phyloP scores from a whole-genome alignment of 2,888 invertebrate species.

The Netelia virgata region DNA sequence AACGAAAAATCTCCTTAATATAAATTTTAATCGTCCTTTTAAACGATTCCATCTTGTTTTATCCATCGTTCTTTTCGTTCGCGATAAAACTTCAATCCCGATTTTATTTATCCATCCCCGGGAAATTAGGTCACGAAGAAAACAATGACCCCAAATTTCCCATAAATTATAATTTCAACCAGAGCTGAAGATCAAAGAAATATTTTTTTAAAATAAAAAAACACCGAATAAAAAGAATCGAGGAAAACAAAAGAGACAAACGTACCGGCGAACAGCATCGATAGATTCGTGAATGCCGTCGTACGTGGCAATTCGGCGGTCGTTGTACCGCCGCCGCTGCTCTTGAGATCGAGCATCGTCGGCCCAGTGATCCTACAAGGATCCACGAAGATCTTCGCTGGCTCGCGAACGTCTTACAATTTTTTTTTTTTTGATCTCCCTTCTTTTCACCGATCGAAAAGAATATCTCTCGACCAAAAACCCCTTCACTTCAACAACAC shows the following conservation, averaged over 20 bases:
- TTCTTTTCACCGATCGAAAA: constrained; percentile 5
- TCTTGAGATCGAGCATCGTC: constrained; percentile 97
- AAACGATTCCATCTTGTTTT: neutral
- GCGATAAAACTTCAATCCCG: neutral
- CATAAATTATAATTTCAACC: neutral
- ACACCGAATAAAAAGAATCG: neutral
- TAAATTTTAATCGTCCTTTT: neutral
- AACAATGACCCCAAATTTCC: neutral
- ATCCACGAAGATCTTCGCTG: constrained; percentile 42
- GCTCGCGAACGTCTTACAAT: constrained; percentile 11
- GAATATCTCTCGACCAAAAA: constrained; percentile 11
- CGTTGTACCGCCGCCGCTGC: constrained; percentile 95
- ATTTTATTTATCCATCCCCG: neutral
- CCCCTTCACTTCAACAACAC: constrained; percentile 46
- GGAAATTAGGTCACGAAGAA: neutral
- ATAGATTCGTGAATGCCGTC: constrained; percentile 97
- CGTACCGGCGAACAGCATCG: constrained; percentile 97
- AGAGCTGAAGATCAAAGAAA: neutral
- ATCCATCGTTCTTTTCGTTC: neutral
- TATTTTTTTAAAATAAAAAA: neutral
- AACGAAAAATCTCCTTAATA: neutral
- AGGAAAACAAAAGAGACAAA: constrained; percentile 76
- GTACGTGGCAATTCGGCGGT: constrained; percentile 96
- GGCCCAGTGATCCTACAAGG: constrained; percentile 68
- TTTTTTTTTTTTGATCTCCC: neutral